Conservation (phyloP, 2,113 vertebrate species). For the Ophiodon elongatus region DNA sequence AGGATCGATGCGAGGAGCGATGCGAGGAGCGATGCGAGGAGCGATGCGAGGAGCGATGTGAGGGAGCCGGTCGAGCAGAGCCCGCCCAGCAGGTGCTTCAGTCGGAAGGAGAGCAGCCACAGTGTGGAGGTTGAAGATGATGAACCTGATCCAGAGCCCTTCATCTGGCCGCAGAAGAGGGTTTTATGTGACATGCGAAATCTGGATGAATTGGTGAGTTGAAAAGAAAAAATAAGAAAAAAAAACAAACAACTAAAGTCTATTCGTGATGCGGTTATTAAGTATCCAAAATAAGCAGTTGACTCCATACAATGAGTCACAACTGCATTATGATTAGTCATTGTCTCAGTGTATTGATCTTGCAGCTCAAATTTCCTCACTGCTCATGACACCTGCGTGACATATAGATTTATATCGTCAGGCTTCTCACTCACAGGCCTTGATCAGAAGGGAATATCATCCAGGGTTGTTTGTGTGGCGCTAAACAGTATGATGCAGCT, state of each 20-base stretch:
- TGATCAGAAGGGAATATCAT: conserved; percentile 1
- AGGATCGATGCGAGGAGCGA: too few species aligned
- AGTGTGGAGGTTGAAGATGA: conserved; percentile 73
- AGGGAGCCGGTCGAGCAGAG: conserved; percentile 50
- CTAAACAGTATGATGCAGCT: neutral
- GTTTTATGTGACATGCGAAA: conserved; percentile 92
- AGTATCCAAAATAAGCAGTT: neutral
- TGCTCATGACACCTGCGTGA: neutral
- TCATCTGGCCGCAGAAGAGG: conserved; percentile 86
- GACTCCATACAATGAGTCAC: neutral
- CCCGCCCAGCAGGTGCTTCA: conserved; percentile 72
- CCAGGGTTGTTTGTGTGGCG: conserved; percentile 20
- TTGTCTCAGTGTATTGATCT: neutral
- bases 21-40: too few species aligned
- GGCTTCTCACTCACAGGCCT: neutral
- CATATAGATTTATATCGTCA: neutral
- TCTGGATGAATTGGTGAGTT: conserved; percentile 96
- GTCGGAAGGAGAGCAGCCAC: conserved; percentile 70
- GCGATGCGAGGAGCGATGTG: too few species aligned
- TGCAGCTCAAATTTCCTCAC: neutral
- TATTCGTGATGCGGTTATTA: neutral
- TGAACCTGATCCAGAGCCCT: conserved; percentile 74
- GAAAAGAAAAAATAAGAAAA: neutral
- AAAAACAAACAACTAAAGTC: neutral
- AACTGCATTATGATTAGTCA: conserved; percentile 1